Conservation (phyloP, 2,797 vertebrate species). For the Ara ararauna region DNA sequence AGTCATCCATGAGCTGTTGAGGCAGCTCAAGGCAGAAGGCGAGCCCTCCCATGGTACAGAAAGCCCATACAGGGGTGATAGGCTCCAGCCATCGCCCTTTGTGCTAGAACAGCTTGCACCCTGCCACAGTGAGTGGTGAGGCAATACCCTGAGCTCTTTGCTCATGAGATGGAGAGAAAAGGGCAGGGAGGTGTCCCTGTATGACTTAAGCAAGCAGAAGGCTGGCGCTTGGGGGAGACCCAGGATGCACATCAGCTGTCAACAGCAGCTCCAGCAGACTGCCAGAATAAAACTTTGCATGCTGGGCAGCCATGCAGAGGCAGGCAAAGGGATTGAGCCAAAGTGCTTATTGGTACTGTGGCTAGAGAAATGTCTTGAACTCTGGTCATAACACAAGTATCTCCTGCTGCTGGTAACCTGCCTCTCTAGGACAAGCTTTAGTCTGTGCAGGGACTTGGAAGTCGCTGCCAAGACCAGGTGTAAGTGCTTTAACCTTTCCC, state of each 20-base stretch:
- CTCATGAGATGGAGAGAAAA: background rate
- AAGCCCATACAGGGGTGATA: background rate
- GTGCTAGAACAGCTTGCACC: background rate
- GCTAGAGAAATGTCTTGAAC: rapidly evolving
- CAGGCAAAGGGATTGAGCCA: background rate
- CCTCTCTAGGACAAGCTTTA: background rate
- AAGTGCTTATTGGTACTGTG: background rate
- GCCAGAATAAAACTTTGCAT: background rate
- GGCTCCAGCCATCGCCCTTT: background rate
- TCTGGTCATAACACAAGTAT: background rate
- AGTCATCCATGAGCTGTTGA: rapidly evolving
- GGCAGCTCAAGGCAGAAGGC: background rate
- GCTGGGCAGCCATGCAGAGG: background rate
- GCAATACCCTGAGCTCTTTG: background rate
- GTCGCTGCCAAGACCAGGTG: background rate
- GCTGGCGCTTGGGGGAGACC: background rate
- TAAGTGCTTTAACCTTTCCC: background rate
- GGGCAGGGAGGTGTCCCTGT: background rate
- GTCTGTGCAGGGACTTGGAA: background rate
- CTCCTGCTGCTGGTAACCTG: background rate
- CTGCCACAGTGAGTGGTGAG: background rate
- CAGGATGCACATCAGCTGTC: background rate
- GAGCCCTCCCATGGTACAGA: background rate
- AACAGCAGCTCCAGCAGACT: background rate
- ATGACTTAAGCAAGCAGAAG: background rate